Conservation (phyloP, 2,797 vertebrate species). For the Sphenodon punctatus region DNA sequence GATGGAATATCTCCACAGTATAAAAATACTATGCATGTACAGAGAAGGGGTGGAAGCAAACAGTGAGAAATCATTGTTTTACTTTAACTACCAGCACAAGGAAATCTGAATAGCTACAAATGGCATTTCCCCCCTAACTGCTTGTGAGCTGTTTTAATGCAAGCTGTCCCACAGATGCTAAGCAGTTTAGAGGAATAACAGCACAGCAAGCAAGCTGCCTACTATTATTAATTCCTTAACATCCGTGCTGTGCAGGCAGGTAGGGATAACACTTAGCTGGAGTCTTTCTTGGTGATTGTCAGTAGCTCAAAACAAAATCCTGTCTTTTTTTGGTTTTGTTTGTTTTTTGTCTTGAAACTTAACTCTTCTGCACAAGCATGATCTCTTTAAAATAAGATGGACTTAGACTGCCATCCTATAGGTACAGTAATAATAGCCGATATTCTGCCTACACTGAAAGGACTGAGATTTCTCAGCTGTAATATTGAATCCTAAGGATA, state of each 20-base stretch:
- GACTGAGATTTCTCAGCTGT: conserved; percentile 5
- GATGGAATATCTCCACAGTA: no score
- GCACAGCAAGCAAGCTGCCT: not conserved
- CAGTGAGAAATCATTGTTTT: conserved; percentile 5
- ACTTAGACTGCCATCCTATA: conserved; percentile 36
- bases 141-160: conserved; percentile 21
- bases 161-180: conserved; percentile 14
- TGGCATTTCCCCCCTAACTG: conserved; percentile 20
- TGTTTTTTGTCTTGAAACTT: conserved; percentile 29
- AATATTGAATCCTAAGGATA: not conserved
- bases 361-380: conserved; percentile 27
- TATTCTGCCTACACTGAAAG: conserved; percentile 19
- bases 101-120: not conserved
- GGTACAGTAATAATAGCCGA: conserved; percentile 1
- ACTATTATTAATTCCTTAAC: not conserved
- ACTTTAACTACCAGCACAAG: conserved; percentile 4
- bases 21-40: not conserved
- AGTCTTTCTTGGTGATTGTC: conserved; percentile 31
- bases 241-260: not conserved
- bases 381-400: conserved; percentile 30
- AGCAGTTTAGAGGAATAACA: conserved; percentile 23
- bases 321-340: not conserved
- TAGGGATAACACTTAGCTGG: not conserved
- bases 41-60: not conserved
- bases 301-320: conserved; percentile 9